Base-by-base conservation (phyloP, 92 coral and sea anemone genomes). In the Zoanthus sansibaricus region DNA sequence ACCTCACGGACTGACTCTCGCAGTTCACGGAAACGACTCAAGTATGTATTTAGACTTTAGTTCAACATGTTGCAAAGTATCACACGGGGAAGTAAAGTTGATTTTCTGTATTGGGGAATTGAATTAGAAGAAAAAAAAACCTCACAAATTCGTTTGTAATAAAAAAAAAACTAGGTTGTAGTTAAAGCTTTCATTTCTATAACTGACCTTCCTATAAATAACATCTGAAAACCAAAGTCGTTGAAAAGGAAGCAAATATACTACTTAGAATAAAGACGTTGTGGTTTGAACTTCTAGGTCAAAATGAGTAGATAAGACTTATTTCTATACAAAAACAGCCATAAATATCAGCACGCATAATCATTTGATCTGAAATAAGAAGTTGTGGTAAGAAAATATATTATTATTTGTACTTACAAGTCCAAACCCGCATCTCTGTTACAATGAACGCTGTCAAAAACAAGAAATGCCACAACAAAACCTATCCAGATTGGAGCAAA, bases 361-460 rank as follows among this genome's bases (percentile, higher is more conserved):
- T 25, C 72, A 79, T 47, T 14, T 78, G 55, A 42, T 79, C 61
- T 13, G 15, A 64, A 45, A 42, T 30, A 20, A 46, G 30, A 17
- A 48, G 54, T 44, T 79, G 32, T 45, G 70, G 55, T 79, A n/a
- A 48, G 25, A 17, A 47, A 10, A 75, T 9, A 30, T 58, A 58
- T 58, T 17, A 25, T 9, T 2, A 14, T 64, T 14, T 80, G 5
- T 80, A 80, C 85, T 80, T 80, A 80, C 85, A 80, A 80, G 59
- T 80, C 85, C 73, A 80, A 51, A 6, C 82, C 62, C 21, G 70
- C 58, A n/a, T 47, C 54, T 4, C 9, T 47, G 32, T 64, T 21
- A 13, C 85, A 25, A 12, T 17, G n/a, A 10, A 80, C 75, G 59
- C 16, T 80, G 85, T 75, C 85, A 80, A 80, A 46, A 67, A 80